A percentile compares a stretch with the other conserved stretches of the same genome.
These are phyloP conservation scores for Thunnus thynnus DNA, from an alignment of 2,113 vertebrate genomes.

Conservation along the genomic window DNA sequence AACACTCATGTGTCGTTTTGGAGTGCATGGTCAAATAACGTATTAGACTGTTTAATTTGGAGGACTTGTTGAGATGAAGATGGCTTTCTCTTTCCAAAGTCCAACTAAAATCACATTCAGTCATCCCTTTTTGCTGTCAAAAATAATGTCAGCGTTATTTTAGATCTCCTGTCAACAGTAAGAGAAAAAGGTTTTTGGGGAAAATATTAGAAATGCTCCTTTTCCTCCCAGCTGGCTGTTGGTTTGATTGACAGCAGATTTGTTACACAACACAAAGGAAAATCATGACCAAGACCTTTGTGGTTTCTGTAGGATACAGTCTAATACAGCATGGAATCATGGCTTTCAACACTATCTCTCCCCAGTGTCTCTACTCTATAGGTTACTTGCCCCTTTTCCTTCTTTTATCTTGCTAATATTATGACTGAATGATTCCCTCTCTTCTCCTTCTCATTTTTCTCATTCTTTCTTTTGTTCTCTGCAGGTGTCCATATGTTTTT, in stretches of 20 bases:
- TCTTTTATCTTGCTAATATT: not conserved
- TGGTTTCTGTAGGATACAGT: not conserved
- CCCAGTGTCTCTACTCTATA: not conserved
- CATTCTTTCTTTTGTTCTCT: constrained; percentile 7
- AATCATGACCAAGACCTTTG: not conserved
- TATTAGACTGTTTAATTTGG: too few species aligned
- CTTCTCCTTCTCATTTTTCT: not conserved
- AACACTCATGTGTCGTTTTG: too few species aligned
- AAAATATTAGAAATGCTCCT: too few species aligned
- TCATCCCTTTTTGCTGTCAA: too few species aligned
- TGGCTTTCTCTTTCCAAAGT: too few species aligned
- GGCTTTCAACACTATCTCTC: not conserved
- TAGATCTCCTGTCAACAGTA: too few species aligned
- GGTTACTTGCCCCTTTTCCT: not conserved
- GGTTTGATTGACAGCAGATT: not conserved
- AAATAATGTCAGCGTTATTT: too few species aligned
- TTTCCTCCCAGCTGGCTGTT: too few species aligned
- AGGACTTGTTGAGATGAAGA: too few species aligned
- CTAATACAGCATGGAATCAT: not conserved
- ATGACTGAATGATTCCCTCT: not conserved
- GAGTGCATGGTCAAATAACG: too few species aligned
- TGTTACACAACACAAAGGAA: not conserved
- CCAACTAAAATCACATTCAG: too few species aligned
- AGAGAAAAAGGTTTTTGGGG: too few species aligned
- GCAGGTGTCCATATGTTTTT: constrained; percentile 14